A percentile compares a stretch with the other conserved stretches of the same genome.
Evolutionary conservation across 2,888 invertebrate species (phyloP).

Genomic region (Tetranychus piercei): DNA sequence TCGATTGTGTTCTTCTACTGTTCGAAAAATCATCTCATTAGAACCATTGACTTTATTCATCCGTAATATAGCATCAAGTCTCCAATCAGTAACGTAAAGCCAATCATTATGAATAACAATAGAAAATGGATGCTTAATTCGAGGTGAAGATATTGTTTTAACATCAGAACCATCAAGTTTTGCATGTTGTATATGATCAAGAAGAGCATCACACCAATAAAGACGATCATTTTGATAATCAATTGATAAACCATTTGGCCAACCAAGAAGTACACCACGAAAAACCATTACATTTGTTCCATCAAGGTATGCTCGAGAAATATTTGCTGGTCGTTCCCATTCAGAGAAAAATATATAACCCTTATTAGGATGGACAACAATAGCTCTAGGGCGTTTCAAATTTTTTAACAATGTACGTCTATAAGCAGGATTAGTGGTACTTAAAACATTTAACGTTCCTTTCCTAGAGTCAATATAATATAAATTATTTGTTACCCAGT

Average conservation of each 20-base stretch:
- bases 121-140: conserved; percentile 74
- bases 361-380: conserved; percentile 86
- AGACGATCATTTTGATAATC: conserved; percentile 69
- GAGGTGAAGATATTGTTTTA: conserved; percentile 62
- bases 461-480: conserved; percentile 87
- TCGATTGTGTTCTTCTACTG: conserved; percentile 72
- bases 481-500: conserved; percentile 85
- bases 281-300: conserved; percentile 70
- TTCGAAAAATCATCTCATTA: conserved; percentile 62
- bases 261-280: conserved; percentile 72
- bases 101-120: conserved; percentile 68
- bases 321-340: conserved; percentile 89
- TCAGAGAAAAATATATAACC: conserved; percentile 87
- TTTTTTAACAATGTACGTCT: conserved; percentile 64
- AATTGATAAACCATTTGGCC: conserved; percentile 91
- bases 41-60: conserved; percentile 73
- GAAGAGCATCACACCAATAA: conserved; percentile 90
- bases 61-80: conserved; percentile 76
- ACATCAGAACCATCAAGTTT: conserved; percentile 77
- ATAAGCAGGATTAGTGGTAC: conserved; percentile 63
- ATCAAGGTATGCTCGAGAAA: conserved; percentile 75
- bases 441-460: conserved; percentile 78
- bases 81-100: conserved; percentile 94
- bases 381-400: conserved; percentile 76
- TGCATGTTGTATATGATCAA: conserved; percentile 88